phyloP scores from a whole-genome alignment of 1,140 invertebrate species.

The Drosophila jambulina region DNA sequence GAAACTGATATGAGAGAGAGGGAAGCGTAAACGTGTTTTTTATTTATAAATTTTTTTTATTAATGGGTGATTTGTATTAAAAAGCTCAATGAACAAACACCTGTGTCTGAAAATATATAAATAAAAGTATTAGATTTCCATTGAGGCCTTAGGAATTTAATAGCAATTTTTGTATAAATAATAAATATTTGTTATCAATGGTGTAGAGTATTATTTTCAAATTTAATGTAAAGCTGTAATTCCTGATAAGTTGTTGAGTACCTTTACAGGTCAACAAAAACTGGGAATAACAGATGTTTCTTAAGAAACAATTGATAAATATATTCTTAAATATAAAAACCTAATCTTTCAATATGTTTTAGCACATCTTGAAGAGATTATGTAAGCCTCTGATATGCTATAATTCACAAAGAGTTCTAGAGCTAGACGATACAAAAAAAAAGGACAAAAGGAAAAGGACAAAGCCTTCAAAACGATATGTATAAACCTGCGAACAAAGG shows the following conservation, averaged over 20 bases:
- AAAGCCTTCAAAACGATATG: no score
- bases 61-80: neutral
- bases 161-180: neutral
- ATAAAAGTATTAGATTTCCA: conserved; percentile 10
- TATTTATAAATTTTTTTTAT: neutral
- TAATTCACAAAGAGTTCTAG: no score
- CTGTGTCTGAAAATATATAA: neutral
- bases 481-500: no score
- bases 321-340: no score
- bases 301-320: neutral
- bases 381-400: no score
- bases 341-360: no score
- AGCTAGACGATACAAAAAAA: no score
- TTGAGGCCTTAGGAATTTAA: neutral
- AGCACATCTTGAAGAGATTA: no score
- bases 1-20: conserved; percentile 13
- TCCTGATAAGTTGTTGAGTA: neutral
- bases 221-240: no score
- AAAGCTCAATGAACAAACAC: conserved; percentile 9
- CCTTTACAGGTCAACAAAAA: neutral
- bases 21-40: conserved; percentile 11
- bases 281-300: neutral
- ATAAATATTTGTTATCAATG: neutral
- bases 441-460: no score
- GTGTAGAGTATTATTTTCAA: neutral